Evolutionary conservation across 53 echinoderm and acorn worm species (phyloP).

Genomic region (Mesocentrotus franciscanus): DNA sequence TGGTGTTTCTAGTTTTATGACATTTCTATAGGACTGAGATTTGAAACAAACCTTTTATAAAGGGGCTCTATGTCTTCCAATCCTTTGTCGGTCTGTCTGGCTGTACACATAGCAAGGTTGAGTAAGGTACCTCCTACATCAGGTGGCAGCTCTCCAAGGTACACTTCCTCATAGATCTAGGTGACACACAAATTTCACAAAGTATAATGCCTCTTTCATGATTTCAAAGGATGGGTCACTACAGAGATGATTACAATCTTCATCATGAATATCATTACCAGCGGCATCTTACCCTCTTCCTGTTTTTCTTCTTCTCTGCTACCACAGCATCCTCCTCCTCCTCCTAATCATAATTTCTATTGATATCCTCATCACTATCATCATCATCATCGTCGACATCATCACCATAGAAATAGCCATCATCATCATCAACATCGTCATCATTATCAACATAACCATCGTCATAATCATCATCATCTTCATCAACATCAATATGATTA

Average conservation of each 20-base stretch:
- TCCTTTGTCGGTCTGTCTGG: conserved; percentile 66
- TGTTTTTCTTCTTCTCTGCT: too few species aligned
- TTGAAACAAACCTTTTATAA: conserved; percentile 70
- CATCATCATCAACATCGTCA: background rate
- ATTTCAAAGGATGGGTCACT: too few species aligned
- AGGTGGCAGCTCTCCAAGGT: conserved; percentile 80
- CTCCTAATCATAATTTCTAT: too few species aligned
- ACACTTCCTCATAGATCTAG: conserved; percentile 83
- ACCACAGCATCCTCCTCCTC: too few species aligned
- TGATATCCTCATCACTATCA: too few species aligned
- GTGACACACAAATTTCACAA: background rate
- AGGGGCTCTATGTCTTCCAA: conserved; percentile 77
- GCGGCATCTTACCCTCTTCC: too few species aligned
- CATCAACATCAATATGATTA: background rate
- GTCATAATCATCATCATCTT: background rate
- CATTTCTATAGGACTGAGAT: background rate
- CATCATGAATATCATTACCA: too few species aligned
- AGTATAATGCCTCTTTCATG: too few species aligned
- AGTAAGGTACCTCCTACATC: conserved; percentile 69
- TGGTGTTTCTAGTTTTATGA: too few species aligned
- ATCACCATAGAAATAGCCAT: background rate
- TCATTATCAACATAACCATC: background rate
- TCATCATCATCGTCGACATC: background rate
- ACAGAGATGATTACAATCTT: too few species aligned
- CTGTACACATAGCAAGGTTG: conserved; percentile 84